Evolutionary conservation across 1,140 invertebrate species (phyloP).

Genomic region (Drosophila nikananu): DNA sequence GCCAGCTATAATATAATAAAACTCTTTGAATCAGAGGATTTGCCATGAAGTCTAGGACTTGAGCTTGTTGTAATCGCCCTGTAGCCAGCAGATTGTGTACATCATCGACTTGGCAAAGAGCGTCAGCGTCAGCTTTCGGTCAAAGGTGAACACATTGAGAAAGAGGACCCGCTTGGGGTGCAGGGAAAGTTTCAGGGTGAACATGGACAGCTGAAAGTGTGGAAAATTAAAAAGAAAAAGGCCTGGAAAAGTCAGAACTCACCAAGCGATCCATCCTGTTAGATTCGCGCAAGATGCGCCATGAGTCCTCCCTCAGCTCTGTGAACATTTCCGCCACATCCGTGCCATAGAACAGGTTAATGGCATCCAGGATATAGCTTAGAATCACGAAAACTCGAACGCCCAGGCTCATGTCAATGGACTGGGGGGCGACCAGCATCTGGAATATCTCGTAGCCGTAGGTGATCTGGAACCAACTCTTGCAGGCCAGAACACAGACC

Average conservation of each 20-base stretch:
- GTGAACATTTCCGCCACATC: constrained; percentile 41
- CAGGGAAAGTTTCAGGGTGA: constrained; percentile 33
- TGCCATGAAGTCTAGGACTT: constrained; percentile 18
- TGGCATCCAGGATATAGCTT: constrained; percentile 34
- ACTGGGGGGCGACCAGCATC: constrained; percentile 28
- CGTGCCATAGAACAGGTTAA: constrained; percentile 32
- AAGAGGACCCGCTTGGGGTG: constrained; percentile 35
- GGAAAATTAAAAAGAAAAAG: too few species aligned
- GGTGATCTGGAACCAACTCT: constrained; percentile 49
- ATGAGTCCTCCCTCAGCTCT: constrained; percentile 6
- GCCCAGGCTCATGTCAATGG: constrained; percentile 11
- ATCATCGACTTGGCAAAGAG: constrained; percentile 43
- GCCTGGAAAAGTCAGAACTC: neutral
- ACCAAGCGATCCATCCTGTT: constrained; percentile 25
- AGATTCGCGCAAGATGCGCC: constrained; percentile 14
- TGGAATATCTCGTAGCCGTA: constrained; percentile 47
- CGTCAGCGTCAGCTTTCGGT: constrained; percentile 44
- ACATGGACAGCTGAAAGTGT: constrained; percentile 33
- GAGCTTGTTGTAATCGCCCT: constrained; percentile 46
- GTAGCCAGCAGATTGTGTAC: constrained; percentile 53
- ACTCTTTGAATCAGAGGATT: constrained; percentile 1
- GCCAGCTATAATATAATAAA: constrained; percentile 17
- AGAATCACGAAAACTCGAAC: constrained; percentile 29
- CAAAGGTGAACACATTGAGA: constrained; percentile 45
- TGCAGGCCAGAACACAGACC: constrained; percentile 36